Evolutionary conservation across 2,797 vertebrate species (phyloP), one percentile per base, ranked within the genome.

Genomic region (Spondyliosoma cantharus): DNA sequence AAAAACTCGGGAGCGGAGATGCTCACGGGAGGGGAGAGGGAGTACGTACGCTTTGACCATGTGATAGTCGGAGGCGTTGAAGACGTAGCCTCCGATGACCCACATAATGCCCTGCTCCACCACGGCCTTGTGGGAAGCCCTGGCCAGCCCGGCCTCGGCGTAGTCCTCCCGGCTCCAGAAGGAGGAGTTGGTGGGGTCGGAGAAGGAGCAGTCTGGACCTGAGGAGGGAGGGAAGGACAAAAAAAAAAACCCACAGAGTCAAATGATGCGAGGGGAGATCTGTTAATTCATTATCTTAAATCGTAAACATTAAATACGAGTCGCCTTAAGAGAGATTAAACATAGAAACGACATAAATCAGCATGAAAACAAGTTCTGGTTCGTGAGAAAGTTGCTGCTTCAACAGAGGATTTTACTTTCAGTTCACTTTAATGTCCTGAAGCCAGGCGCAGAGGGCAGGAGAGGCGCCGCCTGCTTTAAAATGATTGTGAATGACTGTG

Each of bases 1-100:
- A n/a, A n/a, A 71, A 37, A 37, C 32, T 32, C 54, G 7, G 29
- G 0, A 42, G 29, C 0, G 25, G 4, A 15, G 63, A 25, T 0
- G 50, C 45, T 72, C n/a, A 11, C 37, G 1, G 58, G 32, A 19
- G 17, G 13, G 9, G 50, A 17, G 22, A 14, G 22, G 24, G 53
- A 29, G 37, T 22, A 96, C 98, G 97, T 91, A 99, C 98, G 96
- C 98, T 86, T 97, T 95, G 91, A 99, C 97, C 96, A 97, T 97
- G 92, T 96, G 95, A 83, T 96, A 96, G 88, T 97, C 95, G 1
- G 97, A 96, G 81, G 97, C 93, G 91, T 99, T 99, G 95, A 99
- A 99, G 93, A 97, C 96, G 57, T 99, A 98, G 71, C 98, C 98
- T 17, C 98, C 98, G 14, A 99, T 93, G 71, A 99, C 90, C 98